Evolutionary conservation across 2,797 vertebrate genomes (phyloP).

Genomic region (Anabacerthia variegaticeps): DNA sequence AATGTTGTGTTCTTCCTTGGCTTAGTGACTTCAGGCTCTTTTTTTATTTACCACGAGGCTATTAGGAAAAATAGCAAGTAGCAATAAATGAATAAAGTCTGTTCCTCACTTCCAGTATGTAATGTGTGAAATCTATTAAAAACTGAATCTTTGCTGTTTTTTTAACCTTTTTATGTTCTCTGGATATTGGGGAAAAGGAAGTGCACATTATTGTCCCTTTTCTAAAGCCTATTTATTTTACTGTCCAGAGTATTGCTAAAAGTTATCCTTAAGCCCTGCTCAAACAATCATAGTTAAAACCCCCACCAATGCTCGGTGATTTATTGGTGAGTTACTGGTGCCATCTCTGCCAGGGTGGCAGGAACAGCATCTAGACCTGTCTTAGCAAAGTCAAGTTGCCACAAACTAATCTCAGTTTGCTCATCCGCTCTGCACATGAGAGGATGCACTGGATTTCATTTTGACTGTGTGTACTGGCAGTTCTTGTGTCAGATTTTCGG

Average conservation of each 20-base stretch:
- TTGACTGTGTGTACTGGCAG: background rate
- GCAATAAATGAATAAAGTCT: background rate
- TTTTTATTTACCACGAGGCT: background rate
- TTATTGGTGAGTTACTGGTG: background rate
- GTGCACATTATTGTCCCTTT: background rate
- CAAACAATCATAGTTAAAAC: background rate
- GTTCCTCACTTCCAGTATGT: background rate
- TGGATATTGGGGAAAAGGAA: background rate
- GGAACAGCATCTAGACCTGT: background rate
- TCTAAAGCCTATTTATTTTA: background rate
- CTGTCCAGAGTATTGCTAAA: background rate
- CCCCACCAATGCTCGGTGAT: rapidly evolving
- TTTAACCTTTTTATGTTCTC: background rate
- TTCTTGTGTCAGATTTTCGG: background rate
- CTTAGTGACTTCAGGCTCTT: background rate
- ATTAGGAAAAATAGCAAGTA: background rate
- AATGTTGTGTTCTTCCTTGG: background rate
- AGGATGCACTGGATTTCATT: background rate
- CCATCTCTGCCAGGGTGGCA: background rate
- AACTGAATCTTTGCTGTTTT: background rate
- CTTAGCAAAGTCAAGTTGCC: background rate
- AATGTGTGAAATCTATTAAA: background rate
- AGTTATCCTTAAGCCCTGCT: background rate
- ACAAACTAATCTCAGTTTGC: background rate
- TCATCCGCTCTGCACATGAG: background rate